Evolutionary conservation across 2,113 vertebrate species (phyloP).

Genomic region (Syngnathus floridae): DNA sequence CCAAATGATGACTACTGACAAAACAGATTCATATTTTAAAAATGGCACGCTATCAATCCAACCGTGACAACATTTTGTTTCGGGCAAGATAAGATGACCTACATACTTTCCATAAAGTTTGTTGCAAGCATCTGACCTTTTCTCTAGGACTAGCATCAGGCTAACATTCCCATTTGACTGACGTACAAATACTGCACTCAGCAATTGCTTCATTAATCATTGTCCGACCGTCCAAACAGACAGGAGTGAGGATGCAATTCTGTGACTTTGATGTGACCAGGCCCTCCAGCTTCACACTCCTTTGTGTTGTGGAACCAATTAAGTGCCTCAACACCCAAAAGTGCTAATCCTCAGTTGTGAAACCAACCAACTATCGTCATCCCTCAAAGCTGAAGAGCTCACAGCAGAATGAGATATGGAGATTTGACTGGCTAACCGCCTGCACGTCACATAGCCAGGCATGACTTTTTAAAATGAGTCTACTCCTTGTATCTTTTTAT

Average conservation of each 20-base stretch:
- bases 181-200: background rate
- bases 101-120: background rate
- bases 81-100: background rate
- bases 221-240: background rate
- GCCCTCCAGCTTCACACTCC: background rate
- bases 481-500: conserved; percentile 22
- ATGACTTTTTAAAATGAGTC: conserved; percentile 19
- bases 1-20: background rate
- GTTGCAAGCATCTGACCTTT: background rate
- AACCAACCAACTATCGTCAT: background rate
- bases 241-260: background rate
- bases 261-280: background rate
- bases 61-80: background rate
- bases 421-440: background rate
- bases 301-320: background rate
- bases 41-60: background rate
- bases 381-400: background rate
- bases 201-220: background rate
- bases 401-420: background rate
- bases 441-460: background rate
- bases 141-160: background rate
- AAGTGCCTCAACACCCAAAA: background rate
- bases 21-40: background rate
- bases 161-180: background rate
- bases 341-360: background rate